A percentile compares a stretch with the other conserved stretches of the same genome.
phyloP scores from a whole-genome alignment of 1,140 invertebrate genomes.

The Ostrea denselamellosa region DNA sequence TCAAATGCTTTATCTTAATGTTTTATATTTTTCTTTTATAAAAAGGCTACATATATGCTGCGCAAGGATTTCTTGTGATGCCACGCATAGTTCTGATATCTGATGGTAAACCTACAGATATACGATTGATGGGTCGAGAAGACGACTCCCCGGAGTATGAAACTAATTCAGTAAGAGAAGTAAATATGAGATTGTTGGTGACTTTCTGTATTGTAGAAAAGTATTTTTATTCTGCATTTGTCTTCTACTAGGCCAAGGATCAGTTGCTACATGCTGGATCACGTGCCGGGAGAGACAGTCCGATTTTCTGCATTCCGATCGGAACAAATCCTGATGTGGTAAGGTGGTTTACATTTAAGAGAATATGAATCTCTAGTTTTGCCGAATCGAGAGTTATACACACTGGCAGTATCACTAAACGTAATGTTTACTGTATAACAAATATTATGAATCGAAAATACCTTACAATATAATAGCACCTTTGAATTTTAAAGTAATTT shows the following conservation, averaged over 20 bases:
- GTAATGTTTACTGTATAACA: too few relatives aligned
- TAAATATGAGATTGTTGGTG: too few relatives aligned
- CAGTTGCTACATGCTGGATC: neutral
- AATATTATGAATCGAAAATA: too few relatives aligned
- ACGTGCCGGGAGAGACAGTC: neutral
- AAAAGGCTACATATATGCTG: neutral
- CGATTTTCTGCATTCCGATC: neutral
- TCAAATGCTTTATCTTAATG: neutral
- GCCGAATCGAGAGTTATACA: too few relatives aligned
- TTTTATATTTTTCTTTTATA: neutral
- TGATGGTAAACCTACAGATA: neutral
- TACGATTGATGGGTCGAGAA: neutral
- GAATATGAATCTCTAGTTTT: too few relatives aligned
- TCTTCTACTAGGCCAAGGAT: neutral
- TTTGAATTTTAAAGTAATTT: too few relatives aligned
- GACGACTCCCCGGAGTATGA: neutral
- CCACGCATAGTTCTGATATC: neutral
- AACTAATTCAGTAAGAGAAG: too few relatives aligned
- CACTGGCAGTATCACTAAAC: too few relatives aligned
- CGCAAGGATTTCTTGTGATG: neutral
- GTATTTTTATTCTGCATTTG: too few relatives aligned
- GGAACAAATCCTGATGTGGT: neutral
- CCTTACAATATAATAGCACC: too few relatives aligned
- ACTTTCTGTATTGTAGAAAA: too few relatives aligned
- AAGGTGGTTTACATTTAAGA: too few relatives aligned